Percentiles rank a stretch among this genome's conserved stretches.
Conservation (phyloP, 2,888 invertebrate genomes). For the Oeneis ivallda region DNA sequence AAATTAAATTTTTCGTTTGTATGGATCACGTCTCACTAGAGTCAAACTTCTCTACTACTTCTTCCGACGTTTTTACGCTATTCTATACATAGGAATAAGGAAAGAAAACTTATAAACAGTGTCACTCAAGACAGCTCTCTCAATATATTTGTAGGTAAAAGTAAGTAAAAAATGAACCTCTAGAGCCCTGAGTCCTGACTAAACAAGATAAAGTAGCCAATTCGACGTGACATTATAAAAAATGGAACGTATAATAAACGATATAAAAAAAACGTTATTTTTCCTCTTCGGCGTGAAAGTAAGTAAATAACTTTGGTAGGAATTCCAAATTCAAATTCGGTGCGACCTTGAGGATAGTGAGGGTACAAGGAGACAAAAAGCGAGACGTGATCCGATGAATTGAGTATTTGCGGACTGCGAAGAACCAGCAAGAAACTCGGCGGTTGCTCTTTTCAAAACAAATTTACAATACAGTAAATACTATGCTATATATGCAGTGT, state of each 20-base stretch:
- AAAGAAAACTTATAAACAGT: neutral
- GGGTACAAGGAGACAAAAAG: neutral
- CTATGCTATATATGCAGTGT: too few relatives aligned
- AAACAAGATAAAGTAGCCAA: constrained; percentile 26
- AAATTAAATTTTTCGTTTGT: too few relatives aligned
- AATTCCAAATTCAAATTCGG: constrained; percentile 30
- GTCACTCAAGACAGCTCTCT: constrained; percentile 8
- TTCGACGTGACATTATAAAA: constrained; percentile 22
- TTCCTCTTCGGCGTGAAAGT: constrained; percentile 19
- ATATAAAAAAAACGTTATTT: constrained; percentile 23
- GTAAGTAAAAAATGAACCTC: constrained; percentile 17
- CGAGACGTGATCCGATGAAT: neutral
- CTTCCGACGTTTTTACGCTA: neutral
- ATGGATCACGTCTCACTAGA: too few relatives aligned
- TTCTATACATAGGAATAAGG: neutral
- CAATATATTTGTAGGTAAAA: constrained; percentile 12
- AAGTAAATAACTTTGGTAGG: constrained; percentile 28
- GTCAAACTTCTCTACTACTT: neutral
- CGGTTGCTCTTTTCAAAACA: too few relatives aligned
- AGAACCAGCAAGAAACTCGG: too few relatives aligned
- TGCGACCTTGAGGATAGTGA: constrained; percentile 14
- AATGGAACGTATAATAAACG: constrained; percentile 26
- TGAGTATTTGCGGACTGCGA: too few relatives aligned
- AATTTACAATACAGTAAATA: too few relatives aligned
- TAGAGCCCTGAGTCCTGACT: neutral